Percentiles rank a stretch among this genome's conserved stretches.
phyloP scores from a whole-genome alignment of 2,797 vertebrate species.

The Brachyrhaphis roseni region DNA sequence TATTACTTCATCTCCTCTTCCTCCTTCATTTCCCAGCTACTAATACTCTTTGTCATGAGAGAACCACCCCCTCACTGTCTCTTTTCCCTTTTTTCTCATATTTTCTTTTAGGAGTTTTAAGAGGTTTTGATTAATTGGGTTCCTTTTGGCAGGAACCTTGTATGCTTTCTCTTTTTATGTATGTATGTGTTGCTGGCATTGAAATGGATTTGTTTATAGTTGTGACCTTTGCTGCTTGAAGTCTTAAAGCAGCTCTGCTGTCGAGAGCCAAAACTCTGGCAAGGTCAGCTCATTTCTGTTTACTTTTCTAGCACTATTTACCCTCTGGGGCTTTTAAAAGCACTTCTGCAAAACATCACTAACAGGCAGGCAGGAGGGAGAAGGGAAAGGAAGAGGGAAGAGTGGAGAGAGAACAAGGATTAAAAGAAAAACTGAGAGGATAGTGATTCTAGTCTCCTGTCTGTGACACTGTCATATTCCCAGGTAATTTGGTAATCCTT shows the following conservation, averaged over 20 bases:
- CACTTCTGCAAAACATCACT: constrained; percentile 91
- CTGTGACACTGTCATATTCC: constrained; percentile 41
- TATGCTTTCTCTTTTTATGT: constrained; percentile 74
- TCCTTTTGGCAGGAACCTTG: constrained; percentile 68
- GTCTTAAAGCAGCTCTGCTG: constrained; percentile 91
- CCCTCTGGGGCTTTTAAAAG: constrained; percentile 91
- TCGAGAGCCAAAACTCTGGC: constrained; percentile 91
- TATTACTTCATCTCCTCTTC: constrained; percentile 67
- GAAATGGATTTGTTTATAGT: constrained; percentile 87
- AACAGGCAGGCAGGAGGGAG: constrained; percentile 78
- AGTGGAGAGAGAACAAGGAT: constrained; percentile 52
- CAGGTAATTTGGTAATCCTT: constrained; percentile 38
- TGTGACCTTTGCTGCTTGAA: constrained; percentile 89
- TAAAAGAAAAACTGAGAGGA: constrained; percentile 44
- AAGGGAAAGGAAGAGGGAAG: constrained; percentile 40
- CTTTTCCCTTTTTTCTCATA: constrained; percentile 53
- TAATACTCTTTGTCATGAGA: constrained; percentile 51
- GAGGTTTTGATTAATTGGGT: constrained; percentile 77
- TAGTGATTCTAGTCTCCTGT: constrained; percentile 45
- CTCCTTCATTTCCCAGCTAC: constrained; percentile 45
- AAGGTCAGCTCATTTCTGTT: constrained; percentile 94
- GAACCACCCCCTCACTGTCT: constrained; percentile 48
- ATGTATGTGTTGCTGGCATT: constrained; percentile 76
- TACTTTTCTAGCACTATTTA: constrained; percentile 93
- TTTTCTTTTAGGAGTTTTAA: constrained; percentile 69